Evolutionary conservation across 2,113 vertebrate genomes (phyloP).

Genomic region (Solenodon paradoxus): DNA sequence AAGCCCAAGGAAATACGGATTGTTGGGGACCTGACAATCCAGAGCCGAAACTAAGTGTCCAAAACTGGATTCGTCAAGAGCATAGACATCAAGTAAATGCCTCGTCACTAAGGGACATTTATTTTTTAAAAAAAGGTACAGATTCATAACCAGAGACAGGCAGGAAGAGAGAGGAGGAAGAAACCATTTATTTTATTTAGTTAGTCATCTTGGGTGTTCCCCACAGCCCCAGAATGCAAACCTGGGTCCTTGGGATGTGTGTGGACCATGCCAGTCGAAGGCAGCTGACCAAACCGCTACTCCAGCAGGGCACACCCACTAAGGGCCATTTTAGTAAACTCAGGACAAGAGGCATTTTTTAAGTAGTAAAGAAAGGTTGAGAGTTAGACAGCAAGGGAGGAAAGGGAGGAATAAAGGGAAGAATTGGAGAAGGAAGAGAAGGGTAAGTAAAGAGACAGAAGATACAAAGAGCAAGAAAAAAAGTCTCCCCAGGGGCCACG

Average conservation of each 20-base stretch:
- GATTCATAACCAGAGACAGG: too few relatives aligned
- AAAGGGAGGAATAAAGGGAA: rapidly evolving
- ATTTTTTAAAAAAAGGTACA: too few relatives aligned
- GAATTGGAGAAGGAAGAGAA: too few relatives aligned
- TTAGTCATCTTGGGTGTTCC: too few relatives aligned
- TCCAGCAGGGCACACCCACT: too few relatives aligned
- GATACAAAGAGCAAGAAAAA: neutral
- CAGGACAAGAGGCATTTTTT: neutral
- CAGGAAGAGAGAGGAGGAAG: too few relatives aligned
- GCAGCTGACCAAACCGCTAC: too few relatives aligned
- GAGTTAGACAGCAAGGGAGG: neutral
- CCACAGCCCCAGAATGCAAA: too few relatives aligned
- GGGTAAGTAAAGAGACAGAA: too few relatives aligned
- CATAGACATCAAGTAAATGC: neutral
- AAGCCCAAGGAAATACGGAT: neutral
- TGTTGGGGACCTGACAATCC: neutral
- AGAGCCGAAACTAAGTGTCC: neutral
- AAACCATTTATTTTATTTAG: too few relatives aligned
- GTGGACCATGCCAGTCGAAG: too few relatives aligned
- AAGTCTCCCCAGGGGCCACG: neutral
- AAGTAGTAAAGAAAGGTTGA: neutral
- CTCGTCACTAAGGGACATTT: neutral
- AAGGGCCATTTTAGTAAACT: neutral
- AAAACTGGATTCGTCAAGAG: neutral
- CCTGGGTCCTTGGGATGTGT: too few relatives aligned